Evolutionary conservation across 1,140 invertebrate genomes (phyloP), one percentile per base, ranked within the genome.

Genomic region (Sitodiplosis mosellana): DNA sequence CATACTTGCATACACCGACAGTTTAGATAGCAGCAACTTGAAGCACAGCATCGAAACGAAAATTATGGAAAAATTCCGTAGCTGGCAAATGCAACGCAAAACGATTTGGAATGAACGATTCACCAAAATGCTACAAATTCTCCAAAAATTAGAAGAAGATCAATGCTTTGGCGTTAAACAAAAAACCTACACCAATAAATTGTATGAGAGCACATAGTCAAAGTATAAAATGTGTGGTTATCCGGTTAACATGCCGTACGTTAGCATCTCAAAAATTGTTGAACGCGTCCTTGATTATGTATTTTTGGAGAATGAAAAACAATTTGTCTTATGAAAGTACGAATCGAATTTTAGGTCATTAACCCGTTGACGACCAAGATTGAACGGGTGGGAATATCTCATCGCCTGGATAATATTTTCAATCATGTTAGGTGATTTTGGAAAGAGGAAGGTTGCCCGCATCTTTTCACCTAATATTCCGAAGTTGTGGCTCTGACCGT

Each of bases 231-330:
- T 81, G 50, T 83, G 75, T 56, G 86, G 86, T 1, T 87, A 86
- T 59, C 83, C 85, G 1, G 63, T 88, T 14, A 83, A 86, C 55
- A 70, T 83, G 61, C 65, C 80, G 1, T 89, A 81, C 57, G 73
- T 71, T 2, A 80, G 76, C 47, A 65, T 80, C 14, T 71, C 77
- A 22, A 65, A 71, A 1, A 72, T 89, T 12, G 65, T 78, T 6
- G 78, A 87, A 42, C 68, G 71, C 2, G 74, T 89, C 4, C 18
- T 4, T 43, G 20, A 43, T 6, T n/a, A n/a, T n/a, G n/a, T n/a
- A n/a, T n/a, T n/a, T n/a, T n/a, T n/a, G n/a, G n/a, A n/a, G n/a
- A n/a, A n/a, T n/a, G n/a, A n/a, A n/a, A n/a, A n/a, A n/a, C n/a
- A n/a, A n/a, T n/a, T n/a, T n/a, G n/a, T n/a, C n/a, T n/a, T n/a